These are phyloP conservation scores for Spinus pinus DNA, from an alignment of 2,797 vertebrate species.

Conservation along the genomic window DNA sequence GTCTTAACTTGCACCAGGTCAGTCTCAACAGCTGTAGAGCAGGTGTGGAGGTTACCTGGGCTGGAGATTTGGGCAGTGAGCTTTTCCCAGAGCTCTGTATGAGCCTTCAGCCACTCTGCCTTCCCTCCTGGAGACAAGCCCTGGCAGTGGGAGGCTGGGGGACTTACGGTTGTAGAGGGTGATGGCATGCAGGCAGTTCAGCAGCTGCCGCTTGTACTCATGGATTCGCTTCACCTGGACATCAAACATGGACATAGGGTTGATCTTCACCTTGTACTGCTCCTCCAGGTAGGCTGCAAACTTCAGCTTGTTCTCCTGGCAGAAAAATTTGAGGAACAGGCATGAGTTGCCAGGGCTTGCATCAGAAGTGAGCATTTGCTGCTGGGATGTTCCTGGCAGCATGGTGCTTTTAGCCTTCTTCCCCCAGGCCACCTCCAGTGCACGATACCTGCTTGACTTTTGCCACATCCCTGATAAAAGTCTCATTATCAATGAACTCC, in stretches of 20 bases:
- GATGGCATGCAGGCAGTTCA: conserved; percentile 85
- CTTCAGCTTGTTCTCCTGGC: conserved; percentile 87
- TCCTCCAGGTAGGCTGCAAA: conserved; percentile 82
- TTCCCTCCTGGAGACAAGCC: not conserved
- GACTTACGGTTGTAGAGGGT: conserved; percentile 85
- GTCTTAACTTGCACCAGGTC: not conserved
- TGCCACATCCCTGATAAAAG: conserved; percentile 83
- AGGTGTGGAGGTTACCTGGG: not conserved
- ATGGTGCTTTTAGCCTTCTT: not conserved
- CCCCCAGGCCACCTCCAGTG: not conserved
- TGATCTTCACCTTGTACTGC: conserved; percentile 84
- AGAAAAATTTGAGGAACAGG: not conserved
- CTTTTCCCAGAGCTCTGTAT: not conserved
- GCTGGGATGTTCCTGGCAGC: not conserved
- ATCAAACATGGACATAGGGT: conserved; percentile 84
- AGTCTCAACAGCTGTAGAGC: not conserved
- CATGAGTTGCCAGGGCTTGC: not conserved
- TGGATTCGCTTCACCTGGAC: conserved; percentile 89
- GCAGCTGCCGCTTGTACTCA: conserved; percentile 86
- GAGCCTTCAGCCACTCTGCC: not conserved
- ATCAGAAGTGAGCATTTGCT: not conserved
- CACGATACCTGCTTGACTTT: conserved; percentile 83
- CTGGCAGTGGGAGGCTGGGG: not conserved
- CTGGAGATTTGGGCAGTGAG: not conserved
- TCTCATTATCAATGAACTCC: conserved; percentile 75